Evolutionary conservation across 2,888 invertebrate genomes (phyloP).

Genomic region (Lasius platythorax): DNA sequence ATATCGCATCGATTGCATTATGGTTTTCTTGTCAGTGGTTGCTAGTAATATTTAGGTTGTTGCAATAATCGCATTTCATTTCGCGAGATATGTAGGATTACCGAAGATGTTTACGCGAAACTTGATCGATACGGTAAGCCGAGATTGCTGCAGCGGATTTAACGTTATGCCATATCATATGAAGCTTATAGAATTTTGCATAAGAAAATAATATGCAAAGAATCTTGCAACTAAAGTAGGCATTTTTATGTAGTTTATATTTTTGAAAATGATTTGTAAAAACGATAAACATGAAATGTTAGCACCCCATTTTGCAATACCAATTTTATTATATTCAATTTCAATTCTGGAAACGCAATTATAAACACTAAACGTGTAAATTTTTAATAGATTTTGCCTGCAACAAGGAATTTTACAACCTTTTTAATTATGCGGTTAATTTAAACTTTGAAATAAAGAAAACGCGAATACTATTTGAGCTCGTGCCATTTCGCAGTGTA

Average conservation of each 20-base stretch:
- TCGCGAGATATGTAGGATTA: background rate
- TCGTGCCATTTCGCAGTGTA: slow-evolving; percentile 53
- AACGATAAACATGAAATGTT: background rate
- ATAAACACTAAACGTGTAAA: background rate
- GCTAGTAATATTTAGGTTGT: slow-evolving; percentile 8
- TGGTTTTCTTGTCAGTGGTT: slow-evolving; percentile 2
- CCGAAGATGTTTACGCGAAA: slow-evolving; percentile 15
- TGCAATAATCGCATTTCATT: slow-evolving; percentile 4
- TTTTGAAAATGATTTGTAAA: background rate
- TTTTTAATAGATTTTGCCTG: background rate
- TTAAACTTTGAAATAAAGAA: slow-evolving; percentile 56
- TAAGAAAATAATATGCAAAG: background rate
- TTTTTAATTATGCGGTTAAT: background rate
- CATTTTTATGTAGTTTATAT: background rate
- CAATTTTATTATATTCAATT: background rate
- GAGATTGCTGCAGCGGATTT: background rate
- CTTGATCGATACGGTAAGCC: slow-evolving; percentile 9
- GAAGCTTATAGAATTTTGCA: background rate
- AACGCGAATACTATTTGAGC: slow-evolving; percentile 16
- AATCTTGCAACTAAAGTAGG: background rate
- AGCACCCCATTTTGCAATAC: background rate
- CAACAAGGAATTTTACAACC: background rate
- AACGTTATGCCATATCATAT: background rate
- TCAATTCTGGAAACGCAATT: slow-evolving; percentile 1
- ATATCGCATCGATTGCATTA: background rate